Base-by-base conservation (phyloP, 2,888 invertebrate species). In the Allygus modestus region DNA sequence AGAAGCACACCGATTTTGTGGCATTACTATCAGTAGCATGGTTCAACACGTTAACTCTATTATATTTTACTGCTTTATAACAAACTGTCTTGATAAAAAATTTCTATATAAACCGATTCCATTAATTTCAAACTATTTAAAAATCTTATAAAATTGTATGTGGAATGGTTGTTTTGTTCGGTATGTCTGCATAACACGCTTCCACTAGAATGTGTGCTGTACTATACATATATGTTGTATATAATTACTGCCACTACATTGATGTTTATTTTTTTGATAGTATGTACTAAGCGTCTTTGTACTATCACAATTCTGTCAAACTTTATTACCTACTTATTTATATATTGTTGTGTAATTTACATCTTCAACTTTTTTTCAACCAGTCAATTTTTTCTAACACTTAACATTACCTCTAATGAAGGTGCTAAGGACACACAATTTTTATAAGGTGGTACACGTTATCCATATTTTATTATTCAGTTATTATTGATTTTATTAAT, bases 201-300 rank as follows among this genome's bases (percentile, higher is more conserved):
- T 79, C n/a, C 79, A 79, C 79, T 79, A 31, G 79, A 79, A 31
- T 79, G 79, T 79, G 41, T 82, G 82, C 71, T 82, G 69, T 82
- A 43, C 43, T 0, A 43, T 65, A 28, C 37, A 82, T 69, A 65
- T 28, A 71, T 82, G 69, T 82, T 82, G 69, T 82, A 69, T 37
- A 51, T 82, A 69, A 82, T 81, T 82, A 61, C n/a, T 82, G 41
- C 37, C 54, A 79, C 41, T 37, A 81, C 20, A 15, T 33, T 58
- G 5, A 41, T 77, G 75, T 77, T 43, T 73, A 4, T 73, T 73
- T 54, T 26, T 58, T 58, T 31, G 5, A 65, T 65, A n/a, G 54
- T 54, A 54, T 54, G 54, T 23, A 54, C 23, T 46, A 12, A 46
- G 12, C n/a, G 11, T 46, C 23, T 54, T 54, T 31, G 65, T 65